A percentile compares a stretch with the other conserved stretches of the same genome.
Evolutionary conservation across 2,888 invertebrate species (phyloP).

Genomic region (Galeruca laticollis): DNA sequence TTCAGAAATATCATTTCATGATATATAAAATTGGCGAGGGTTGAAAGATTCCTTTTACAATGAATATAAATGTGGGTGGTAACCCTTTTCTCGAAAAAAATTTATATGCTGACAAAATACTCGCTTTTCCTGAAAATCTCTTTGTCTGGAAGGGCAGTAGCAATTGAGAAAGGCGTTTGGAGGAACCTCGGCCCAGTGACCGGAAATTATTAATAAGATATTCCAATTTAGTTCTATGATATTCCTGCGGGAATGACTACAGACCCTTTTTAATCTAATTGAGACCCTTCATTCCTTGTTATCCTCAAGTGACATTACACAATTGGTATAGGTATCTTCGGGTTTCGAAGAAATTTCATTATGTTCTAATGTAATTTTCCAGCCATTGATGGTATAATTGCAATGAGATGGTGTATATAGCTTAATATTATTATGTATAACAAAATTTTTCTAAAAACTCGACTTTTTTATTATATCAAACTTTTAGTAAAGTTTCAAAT

Average conservation of each 20-base stretch:
- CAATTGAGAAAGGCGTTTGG: conserved; percentile 32
- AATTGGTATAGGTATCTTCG: conserved; percentile 22
- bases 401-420: not conserved
- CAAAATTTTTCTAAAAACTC: not conserved
- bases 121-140: conserved; percentile 13
- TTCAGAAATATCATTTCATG: not conserved
- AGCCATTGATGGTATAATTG: not conserved
- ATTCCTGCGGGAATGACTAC: conserved; percentile 30
- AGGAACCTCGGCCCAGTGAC: conserved; percentile 30
- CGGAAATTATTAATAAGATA: conserved; percentile 38
- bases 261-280: conserved; percentile 37
- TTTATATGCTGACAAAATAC: conserved; percentile 19
- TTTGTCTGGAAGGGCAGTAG: conserved; percentile 33
- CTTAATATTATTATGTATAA: not conserved
- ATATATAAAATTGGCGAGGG: conserved; percentile 21
- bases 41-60: conserved; percentile 17
- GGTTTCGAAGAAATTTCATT: conserved; percentile 22
- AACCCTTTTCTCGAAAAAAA: conserved; percentile 24
- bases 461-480: too few species aligned
- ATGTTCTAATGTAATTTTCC: not conserved
- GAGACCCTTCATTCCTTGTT: conserved; percentile 33
- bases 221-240: conserved; percentile 34
- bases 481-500: too few species aligned
- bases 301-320: conserved; percentile 29
- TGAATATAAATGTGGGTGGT: conserved; percentile 19